phyloP scores from a whole-genome alignment of 2,113 vertebrate genomes.

The Gallinago paraguaiae region DNA sequence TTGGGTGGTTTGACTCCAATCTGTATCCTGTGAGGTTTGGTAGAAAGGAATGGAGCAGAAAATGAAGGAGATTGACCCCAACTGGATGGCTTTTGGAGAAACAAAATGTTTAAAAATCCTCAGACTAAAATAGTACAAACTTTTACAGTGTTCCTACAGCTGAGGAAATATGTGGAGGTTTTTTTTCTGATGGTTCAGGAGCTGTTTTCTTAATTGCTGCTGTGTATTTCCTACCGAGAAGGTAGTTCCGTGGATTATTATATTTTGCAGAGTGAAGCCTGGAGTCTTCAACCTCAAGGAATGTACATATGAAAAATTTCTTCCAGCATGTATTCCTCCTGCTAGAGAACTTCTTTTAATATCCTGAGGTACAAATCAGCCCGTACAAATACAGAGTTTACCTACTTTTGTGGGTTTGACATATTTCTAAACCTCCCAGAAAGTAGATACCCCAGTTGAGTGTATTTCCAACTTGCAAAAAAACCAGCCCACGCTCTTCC shows the following conservation, averaged over 20 bases:
- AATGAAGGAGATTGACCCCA: background rate
- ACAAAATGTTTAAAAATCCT: background rate
- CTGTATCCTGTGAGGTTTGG: background rate
- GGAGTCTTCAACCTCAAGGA: background rate
- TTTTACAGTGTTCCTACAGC: background rate
- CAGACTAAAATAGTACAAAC: background rate
- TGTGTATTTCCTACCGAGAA: background rate
- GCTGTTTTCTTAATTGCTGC: background rate
- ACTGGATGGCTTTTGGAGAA: background rate
- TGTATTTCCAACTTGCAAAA: background rate
- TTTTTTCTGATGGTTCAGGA: background rate
- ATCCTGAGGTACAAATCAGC: background rate
- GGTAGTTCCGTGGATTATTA: background rate
- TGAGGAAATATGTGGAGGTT: accelerated
- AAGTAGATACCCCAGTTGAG: background rate
- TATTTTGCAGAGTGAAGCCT: background rate
- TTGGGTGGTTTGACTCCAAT: background rate
- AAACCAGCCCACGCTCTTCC: accelerated
- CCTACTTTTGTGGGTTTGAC: accelerated
- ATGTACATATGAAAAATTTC: background rate
- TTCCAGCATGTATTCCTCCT: background rate
- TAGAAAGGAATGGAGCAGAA: background rate
- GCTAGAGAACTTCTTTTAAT: background rate
- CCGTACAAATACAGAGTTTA: background rate
- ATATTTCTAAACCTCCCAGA: background rate